phyloP scores from a whole-genome alignment of 2,888 invertebrate species.

The Phortica magna region DNA sequence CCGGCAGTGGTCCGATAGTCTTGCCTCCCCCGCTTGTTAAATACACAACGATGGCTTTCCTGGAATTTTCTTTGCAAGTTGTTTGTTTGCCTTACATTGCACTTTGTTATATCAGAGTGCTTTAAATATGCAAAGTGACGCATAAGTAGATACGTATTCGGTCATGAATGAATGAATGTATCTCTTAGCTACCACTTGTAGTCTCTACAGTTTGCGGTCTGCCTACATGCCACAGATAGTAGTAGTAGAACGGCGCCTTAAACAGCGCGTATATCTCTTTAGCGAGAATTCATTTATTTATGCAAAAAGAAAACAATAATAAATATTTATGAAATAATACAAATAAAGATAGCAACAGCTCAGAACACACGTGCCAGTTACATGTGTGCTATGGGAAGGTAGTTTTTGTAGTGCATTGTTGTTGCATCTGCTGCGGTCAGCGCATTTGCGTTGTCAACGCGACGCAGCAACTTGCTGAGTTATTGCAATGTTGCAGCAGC shows the following conservation, averaged over 20 bases:
- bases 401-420: neutral
- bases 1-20: neutral
- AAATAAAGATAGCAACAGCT: neutral
- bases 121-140: slow-evolving; percentile 68
- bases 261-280: neutral
- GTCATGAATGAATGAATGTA: neutral
- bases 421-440: neutral
- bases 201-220: neutral
- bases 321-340: neutral
- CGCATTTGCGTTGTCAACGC: neutral
- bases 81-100: slow-evolving; percentile 33
- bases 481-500: neutral
- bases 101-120: slow-evolving; percentile 62
- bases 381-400: neutral
- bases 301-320: neutral
- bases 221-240: slow-evolving; percentile 17
- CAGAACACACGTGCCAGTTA: neutral
- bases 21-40: neutral
- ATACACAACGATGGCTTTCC: slow-evolving; percentile 39
- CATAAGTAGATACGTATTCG: slow-evolving; percentile 49
- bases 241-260: slow-evolving; percentile 6
- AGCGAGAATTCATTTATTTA: neutral
- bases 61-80: slow-evolving; percentile 41
- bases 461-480: neutral
- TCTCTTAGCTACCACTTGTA: neutral